These are phyloP conservation scores for Trachelus stipa DNA, from an alignment of 2,888 invertebrate genomes.

Conservation along the genomic window DNA sequence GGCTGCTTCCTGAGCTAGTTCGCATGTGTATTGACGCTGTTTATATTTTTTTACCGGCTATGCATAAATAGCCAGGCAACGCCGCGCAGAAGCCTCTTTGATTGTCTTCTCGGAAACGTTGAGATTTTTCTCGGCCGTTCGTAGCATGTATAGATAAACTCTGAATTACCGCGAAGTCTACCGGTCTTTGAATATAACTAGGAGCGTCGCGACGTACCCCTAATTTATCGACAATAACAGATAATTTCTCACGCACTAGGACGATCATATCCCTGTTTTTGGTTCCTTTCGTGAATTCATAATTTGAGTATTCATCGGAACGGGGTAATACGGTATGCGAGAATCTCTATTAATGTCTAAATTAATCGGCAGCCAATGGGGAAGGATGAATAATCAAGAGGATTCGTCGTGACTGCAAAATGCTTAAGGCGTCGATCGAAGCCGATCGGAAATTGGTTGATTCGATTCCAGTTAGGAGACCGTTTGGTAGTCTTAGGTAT, in stretches of 20 bases:
- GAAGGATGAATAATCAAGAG: not conserved
- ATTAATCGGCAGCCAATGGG: not conserved
- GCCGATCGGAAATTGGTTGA: not conserved
- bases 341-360: not conserved
- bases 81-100: slow-evolving; percentile 46
- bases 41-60: slow-evolving; percentile 51
- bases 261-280: not conserved
- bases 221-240: not conserved
- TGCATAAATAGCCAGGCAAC: slow-evolving; percentile 56
- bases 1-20: slow-evolving; percentile 42
- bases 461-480: not conserved
- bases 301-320: not conserved
- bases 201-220: not conserved
- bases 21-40: slow-evolving; percentile 55
- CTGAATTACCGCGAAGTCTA: slow-evolving; percentile 46
- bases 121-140: slow-evolving; percentile 43
- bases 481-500: not conserved
- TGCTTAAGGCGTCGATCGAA: not conserved
- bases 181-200: slow-evolving; percentile 1
- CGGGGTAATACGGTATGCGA: not conserved
- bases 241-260: not conserved
- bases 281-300: not conserved
- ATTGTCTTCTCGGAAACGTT: slow-evolving; percentile 61
- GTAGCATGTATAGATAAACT: slow-evolving; percentile 49
- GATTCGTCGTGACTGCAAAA: not conserved